A percentile compares a stretch with the other conserved stretches of the same genome.
phyloP scores from a whole-genome alignment of 2,113 vertebrate species.

The Abramis brama region DNA sequence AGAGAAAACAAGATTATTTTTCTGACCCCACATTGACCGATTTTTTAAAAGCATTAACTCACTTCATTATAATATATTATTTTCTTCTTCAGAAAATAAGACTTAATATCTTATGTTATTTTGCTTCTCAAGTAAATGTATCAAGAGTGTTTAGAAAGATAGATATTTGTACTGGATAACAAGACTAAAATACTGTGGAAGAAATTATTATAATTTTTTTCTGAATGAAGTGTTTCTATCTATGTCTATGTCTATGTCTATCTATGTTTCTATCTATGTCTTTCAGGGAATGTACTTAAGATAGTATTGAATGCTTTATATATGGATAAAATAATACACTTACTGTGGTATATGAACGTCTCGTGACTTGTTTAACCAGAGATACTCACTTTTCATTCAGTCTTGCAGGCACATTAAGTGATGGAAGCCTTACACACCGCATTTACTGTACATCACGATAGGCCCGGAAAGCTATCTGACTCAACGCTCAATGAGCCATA shows the following conservation, averaged over 20 bases:
- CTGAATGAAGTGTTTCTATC: background rate
- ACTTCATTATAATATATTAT: too few relatives aligned
- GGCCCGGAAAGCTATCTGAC: conserved; percentile 13
- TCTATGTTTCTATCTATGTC: background rate
- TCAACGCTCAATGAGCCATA: conserved; percentile 47
- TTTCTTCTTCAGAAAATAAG: too few relatives aligned
- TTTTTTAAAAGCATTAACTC: too few relatives aligned
- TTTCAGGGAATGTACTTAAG: background rate
- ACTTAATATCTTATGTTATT: too few relatives aligned
- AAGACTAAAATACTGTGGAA: too few relatives aligned
- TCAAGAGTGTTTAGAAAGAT: too few relatives aligned
- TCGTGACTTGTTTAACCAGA: background rate
- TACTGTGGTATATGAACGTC: background rate
- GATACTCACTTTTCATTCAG: background rate
- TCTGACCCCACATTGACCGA: too few relatives aligned
- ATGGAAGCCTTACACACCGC: background rate
- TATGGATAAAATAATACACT: background rate
- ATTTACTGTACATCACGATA: background rate
- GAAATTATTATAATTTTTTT: too few relatives aligned
- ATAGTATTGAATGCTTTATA: background rate
- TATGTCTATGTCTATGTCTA: background rate
- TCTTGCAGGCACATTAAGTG: background rate
- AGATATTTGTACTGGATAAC: too few relatives aligned
- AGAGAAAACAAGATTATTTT: too few relatives aligned
- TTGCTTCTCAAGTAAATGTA: too few relatives aligned